Percentiles rank a stretch among this genome's conserved stretches.
Conservation (phyloP, 2,113 vertebrate genomes). For the Narcine bancroftii region DNA sequence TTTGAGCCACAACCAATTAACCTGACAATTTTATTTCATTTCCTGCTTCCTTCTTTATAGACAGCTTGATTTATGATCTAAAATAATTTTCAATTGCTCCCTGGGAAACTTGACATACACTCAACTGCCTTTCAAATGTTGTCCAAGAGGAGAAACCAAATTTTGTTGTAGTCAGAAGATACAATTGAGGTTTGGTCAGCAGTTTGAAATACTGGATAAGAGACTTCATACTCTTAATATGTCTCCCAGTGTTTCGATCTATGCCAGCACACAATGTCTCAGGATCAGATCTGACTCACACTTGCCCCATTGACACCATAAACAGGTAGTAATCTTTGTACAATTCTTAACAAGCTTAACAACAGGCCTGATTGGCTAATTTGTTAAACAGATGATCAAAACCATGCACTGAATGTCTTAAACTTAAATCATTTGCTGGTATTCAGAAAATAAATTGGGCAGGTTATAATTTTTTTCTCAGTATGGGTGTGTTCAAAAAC, state of each 20-base stretch:
- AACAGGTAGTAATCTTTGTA: neutral
- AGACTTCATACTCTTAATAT: neutral
- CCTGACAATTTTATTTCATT: neutral
- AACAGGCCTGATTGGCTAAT: neutral
- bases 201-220: neutral
- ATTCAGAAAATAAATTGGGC: neutral
- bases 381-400: neutral
- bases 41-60: neutral
- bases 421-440: neutral
- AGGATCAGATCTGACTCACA: neutral
- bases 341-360: neutral
- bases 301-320: neutral
- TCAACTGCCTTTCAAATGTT: neutral
- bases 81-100: neutral
- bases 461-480: too few species aligned
- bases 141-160: neutral
- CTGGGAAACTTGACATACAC: neutral
- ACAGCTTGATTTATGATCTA: neutral
- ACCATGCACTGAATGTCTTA: neutral
- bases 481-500: too few species aligned
- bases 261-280: too few species aligned
- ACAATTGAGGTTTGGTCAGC: neutral
- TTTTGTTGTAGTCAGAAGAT: neutral
- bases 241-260: neutral
- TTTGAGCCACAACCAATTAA: neutral